Conservation (phyloP, 2,888 invertebrate genomes). For the Stenolophus ochropezus region DNA sequence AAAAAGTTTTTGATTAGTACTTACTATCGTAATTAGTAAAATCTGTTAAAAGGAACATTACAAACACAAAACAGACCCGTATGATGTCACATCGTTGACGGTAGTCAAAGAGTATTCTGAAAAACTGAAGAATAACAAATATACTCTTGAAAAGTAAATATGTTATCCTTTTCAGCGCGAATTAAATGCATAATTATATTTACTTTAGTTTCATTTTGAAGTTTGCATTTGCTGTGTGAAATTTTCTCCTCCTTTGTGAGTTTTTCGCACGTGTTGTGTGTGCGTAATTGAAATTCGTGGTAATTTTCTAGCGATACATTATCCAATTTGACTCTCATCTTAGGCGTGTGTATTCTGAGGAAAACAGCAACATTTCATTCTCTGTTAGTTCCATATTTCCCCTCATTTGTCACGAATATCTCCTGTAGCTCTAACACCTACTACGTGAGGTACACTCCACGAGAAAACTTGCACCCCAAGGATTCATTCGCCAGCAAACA, state of each 20-base stretch:
- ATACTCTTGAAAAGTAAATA: background rate
- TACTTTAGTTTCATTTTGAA: background rate
- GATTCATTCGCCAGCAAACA: background rate
- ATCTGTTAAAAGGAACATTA: too few species aligned
- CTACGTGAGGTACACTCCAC: constrained; percentile 12
- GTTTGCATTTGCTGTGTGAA: background rate
- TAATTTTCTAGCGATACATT: constrained; percentile 28
- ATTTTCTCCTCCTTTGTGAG: background rate
- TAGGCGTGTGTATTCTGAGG: constrained; percentile 15
- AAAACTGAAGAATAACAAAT: too few species aligned
- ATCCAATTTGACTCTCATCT: constrained; percentile 34
- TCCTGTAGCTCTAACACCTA: constrained; percentile 12
- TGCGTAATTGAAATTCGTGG: constrained; percentile 6
- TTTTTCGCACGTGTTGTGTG: background rate
- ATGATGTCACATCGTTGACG: too few species aligned
- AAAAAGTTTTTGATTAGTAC: too few species aligned
- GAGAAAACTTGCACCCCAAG: background rate
- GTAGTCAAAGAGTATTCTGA: too few species aligned
- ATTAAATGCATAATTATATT: background rate
- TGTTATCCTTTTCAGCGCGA: background rate
- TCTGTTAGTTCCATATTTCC: constrained; percentile 42
- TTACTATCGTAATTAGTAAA: too few species aligned
- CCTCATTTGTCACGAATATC: constrained; percentile 34
- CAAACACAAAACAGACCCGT: too few species aligned
- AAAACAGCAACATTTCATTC: constrained; percentile 38